phyloP scores from a whole-genome alignment of 2,888 invertebrate species.

The Heliconius sara region DNA sequence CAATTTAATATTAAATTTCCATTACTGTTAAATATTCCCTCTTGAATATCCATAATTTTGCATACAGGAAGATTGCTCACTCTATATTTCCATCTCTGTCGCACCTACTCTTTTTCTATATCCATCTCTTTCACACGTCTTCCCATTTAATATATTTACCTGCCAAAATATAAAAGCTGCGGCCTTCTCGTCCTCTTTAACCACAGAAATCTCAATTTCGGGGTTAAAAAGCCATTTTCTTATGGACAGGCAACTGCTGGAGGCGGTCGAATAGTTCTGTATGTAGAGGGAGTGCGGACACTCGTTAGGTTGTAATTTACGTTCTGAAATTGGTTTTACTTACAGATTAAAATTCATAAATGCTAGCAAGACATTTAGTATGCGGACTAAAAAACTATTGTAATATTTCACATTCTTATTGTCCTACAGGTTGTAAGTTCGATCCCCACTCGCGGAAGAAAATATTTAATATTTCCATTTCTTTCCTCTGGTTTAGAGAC shows the following conservation, averaged over 20 bases:
- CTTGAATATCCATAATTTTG: no score
- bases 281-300: constrained; percentile 99
- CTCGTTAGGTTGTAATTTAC: constrained; percentile 96
- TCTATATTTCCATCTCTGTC: not conserved
- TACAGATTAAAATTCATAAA: not conserved
- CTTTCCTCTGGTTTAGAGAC: not conserved
- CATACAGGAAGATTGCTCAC: no score
- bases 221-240: constrained; percentile 94
- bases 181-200: constrained; percentile 88
- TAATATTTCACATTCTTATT: no score
- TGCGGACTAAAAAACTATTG: no score
- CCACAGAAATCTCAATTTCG: constrained; percentile 83
- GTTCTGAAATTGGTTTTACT: constrained; percentile 85
- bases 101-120: not conserved
- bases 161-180: constrained; percentile 95
- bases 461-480: not conserved
- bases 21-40: no score
- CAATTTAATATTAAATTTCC: no score
- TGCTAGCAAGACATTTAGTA: no score
- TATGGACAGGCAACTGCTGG: constrained; percentile 95
- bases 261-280: constrained; percentile 99
- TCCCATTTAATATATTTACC: constrained; percentile 58
- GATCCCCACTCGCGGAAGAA: not conserved
- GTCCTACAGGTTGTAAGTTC: not conserved
- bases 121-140: not conserved